These are phyloP conservation scores for Tipula lateralis DNA, from an alignment of 2,888 invertebrate genomes.

Conservation along the genomic window DNA sequence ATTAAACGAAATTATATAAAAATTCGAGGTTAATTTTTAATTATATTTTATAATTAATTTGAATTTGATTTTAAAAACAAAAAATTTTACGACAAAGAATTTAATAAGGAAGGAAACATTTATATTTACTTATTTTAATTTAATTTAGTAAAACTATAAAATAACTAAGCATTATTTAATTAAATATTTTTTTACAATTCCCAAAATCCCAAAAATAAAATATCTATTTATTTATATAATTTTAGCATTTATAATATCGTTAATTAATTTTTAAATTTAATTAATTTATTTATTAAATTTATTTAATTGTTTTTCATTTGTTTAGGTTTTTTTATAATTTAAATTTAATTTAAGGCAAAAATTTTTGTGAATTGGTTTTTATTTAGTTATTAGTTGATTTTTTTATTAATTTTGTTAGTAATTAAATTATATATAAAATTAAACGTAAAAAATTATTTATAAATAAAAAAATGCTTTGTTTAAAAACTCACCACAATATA, in stretches of 20 bases:
- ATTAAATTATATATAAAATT: not conserved
- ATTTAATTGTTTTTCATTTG: not conserved
- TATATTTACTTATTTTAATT: not conserved
- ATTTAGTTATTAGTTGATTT: not conserved
- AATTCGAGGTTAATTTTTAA: not conserved
- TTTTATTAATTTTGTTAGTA: not conserved
- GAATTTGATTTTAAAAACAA: not conserved
- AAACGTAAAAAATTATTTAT: not conserved
- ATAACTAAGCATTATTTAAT: not conserved
- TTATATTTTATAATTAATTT: not conserved
- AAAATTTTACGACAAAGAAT: not conserved
- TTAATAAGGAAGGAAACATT: not conserved
- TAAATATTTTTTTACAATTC: not conserved
- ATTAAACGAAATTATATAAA: not conserved
- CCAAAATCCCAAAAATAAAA: not conserved
- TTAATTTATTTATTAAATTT: not conserved
- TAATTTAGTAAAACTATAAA: not conserved
- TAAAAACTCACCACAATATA: constrained; percentile 15
- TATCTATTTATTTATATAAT: not conserved
- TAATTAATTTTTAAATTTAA: not conserved
- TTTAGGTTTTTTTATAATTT: not conserved
- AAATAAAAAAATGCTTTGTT: not conserved
- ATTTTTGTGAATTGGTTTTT: not conserved
- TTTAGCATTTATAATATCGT: not conserved
- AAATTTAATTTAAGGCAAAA: not conserved